phyloP scores from a whole-genome alignment of 2,113 vertebrate genomes.

The Cyanoliseus patagonus region DNA sequence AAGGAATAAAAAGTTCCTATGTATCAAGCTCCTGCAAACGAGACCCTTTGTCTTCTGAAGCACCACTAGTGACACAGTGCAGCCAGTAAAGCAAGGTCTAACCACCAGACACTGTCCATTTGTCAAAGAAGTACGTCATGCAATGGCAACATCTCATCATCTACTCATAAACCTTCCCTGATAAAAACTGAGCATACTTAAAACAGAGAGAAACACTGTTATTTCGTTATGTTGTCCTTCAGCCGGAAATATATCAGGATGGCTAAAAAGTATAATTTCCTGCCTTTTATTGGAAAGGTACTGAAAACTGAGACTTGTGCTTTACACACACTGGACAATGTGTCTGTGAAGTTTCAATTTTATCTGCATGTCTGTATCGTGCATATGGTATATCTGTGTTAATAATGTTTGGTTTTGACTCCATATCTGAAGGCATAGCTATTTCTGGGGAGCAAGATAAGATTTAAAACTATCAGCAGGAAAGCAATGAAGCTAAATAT shows the following conservation, averaged over 20 bases:
- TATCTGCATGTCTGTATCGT: not conserved
- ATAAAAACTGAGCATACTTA: not conserved
- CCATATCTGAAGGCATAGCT: not conserved
- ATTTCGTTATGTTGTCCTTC: not conserved
- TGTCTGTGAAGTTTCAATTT: not conserved
- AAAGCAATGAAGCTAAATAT: not conserved
- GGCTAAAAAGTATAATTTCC: not conserved
- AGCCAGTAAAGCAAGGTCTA: not conserved
- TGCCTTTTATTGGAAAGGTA: not conserved
- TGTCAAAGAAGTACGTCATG: not conserved
- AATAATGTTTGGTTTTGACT: not conserved
- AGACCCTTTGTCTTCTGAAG: not conserved
- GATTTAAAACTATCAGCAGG: not conserved
- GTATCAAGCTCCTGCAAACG: not conserved
- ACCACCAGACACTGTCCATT: not conserved
- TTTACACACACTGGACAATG: not conserved
- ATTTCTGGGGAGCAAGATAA: not conserved
- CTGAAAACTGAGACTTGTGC: not conserved
- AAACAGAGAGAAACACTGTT: not conserved
- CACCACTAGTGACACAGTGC: not conserved
- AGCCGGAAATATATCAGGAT: not conserved
- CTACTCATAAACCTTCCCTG: not conserved
- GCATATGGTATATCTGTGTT: not conserved
- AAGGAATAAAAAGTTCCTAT: not conserved
- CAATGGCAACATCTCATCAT: not conserved